These are phyloP conservation scores for Engraulis encrasicolus DNA, from an alignment of 2,113 vertebrate genomes.

Conservation along the genomic window DNA sequence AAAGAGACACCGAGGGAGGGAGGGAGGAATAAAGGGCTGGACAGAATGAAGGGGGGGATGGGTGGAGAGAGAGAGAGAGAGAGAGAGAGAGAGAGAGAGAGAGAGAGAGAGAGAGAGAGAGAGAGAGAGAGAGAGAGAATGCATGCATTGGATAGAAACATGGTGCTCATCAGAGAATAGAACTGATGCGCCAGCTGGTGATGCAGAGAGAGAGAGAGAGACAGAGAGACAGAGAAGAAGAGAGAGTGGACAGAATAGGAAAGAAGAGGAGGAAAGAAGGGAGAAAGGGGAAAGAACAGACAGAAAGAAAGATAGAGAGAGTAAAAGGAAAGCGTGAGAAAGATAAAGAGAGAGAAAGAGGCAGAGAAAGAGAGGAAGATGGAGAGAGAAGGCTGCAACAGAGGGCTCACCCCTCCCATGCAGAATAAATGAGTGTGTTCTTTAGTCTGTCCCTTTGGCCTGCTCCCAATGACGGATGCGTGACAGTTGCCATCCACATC, in stretches of 20 bases:
- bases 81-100: constrained; percentile 42
- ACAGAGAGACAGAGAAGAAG: not conserved
- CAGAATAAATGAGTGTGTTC: not conserved
- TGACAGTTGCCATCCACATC: not conserved
- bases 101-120: not conserved
- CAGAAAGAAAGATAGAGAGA: constrained; percentile 46
- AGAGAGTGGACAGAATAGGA: not conserved
- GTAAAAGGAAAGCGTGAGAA: constrained; percentile 23
- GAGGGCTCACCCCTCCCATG: too few relatives aligned
- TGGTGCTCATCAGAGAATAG: not conserved
- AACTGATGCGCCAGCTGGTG: not conserved
- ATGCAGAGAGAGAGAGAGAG: not conserved
- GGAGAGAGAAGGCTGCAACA: not conserved
- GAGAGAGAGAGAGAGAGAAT: constrained; percentile 44
- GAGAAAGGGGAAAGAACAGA: constrained; percentile 2
- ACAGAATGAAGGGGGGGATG: too few relatives aligned
- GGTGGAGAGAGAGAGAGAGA: not conserved
- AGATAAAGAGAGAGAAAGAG: not conserved
- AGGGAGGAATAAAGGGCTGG: too few relatives aligned
- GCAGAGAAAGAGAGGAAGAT: not conserved
- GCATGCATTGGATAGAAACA: constrained; percentile 12
- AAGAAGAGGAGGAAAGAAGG: not conserved
- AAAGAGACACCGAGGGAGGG: constrained; percentile 51
- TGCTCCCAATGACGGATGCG: constrained; percentile 11
- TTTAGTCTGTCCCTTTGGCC: not conserved